Evolutionary conservation across 2,888 invertebrate genomes (phyloP), one percentile per base, ranked within the genome.

Genomic region (Psylliodes chrysocephalus): DNA sequence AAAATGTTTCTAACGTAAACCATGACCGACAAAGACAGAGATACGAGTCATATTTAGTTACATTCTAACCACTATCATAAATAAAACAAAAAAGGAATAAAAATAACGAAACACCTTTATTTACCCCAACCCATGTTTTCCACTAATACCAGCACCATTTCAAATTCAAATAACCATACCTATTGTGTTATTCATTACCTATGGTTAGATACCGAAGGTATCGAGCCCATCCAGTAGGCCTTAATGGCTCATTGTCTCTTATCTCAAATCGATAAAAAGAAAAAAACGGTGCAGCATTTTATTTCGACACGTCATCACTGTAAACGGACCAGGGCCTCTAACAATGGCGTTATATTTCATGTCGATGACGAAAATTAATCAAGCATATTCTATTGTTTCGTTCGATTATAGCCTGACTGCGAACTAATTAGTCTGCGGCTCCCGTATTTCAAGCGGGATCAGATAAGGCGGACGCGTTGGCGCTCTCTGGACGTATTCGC

Each of bases 311-410:
- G 74, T 77, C 76, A 71, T 64, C 75, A 71, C 72, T 66, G 68
- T 71, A 70, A 65, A 71, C 64, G 65, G 62, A 66, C 67, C n/a
- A n/a, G n/a, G n/a, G n/a, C 51, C 67, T 47, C 66, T 64, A 71
- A 71, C 68, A 75, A 75, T 75, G 71, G 74, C 73, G 72, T 72
- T 75, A 77, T 78, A 77, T 77, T 77, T 77, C 77, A 77, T 71
- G 68, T 61, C 77, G 78, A 78, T 75, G 78, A 75, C 74, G 64
- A 53, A 71, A 69, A 79, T 79, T 75, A 69, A 73, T 72, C 72
- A 72, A 59, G 53, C 46, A 57, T 60, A 42, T 67, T 69, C 67
- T 67, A 66, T 69, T 69, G 66, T 72, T 68, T 68, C 40, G n/a
- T n/a, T n/a, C n/a, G n/a, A n/a, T n/a, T 57, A 72, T 60, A 63